Conservation (phyloP, 2,888 invertebrate genomes). For the Latrodectus elegans region DNA sequence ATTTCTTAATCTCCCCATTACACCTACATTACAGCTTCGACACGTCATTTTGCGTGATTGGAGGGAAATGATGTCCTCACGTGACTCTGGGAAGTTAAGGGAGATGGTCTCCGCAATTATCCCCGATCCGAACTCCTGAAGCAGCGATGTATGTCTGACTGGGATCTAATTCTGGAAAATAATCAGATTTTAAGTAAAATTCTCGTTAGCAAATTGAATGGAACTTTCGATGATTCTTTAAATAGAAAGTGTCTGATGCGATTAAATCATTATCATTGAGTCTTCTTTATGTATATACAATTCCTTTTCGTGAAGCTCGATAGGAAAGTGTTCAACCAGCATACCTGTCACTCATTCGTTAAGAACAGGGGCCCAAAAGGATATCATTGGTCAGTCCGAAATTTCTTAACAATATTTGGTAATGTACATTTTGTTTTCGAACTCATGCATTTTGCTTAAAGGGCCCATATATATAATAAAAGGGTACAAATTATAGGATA, state of each 20-base stretch:
- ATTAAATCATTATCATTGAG: too few species aligned
- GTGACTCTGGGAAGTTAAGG: neutral
- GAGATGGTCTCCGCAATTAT: neutral
- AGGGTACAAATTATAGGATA: too few species aligned
- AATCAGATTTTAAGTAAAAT: constrained; percentile 2
- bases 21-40: neutral
- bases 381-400: too few species aligned
- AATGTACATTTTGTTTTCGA: too few species aligned
- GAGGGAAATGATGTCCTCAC: neutral
- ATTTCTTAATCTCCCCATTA: neutral
- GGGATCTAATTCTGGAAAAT: neutral
- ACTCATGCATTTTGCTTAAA: too few species aligned
- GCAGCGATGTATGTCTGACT: neutral
- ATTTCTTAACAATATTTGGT: too few species aligned
- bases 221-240: neutral
- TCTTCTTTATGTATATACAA: too few species aligned
- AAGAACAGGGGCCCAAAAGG: too few species aligned
- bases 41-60: neutral
- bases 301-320: too few species aligned
- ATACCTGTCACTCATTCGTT: too few species aligned
- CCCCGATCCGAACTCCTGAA: neutral
- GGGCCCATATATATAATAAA: too few species aligned
- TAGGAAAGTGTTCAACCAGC: too few species aligned
- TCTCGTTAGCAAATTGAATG: neutral
- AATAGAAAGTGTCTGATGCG: neutral